Base-by-base conservation (phyloP, 2,888 invertebrate genomes). In the Eristalis arbustorum region DNA sequence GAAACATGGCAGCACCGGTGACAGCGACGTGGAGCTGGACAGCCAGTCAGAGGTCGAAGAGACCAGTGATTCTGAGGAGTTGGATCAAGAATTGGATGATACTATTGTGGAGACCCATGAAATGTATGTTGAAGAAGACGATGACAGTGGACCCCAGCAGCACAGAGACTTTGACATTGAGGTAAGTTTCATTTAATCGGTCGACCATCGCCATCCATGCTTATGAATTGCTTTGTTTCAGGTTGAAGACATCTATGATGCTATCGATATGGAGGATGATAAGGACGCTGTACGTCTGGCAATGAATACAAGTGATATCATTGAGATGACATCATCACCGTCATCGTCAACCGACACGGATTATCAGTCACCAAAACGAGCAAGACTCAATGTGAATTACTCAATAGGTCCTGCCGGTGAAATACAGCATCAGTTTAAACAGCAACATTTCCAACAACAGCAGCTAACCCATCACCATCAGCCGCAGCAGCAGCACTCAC, bases 161-260 rank as follows among this genome's bases (percentile, higher is more conserved):
- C 94, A 94, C 75, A 91, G 93, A 25, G 95, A 94, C 88, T 94
- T 94, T 81, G 95, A 95, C 89, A 94, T 95, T 88, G 95, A 95
- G 92, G 95, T 93, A 83, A 74, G 83, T 61, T 73, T 13, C 4
- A 6, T n/a, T n/a, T 49, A 1, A 31, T 10, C 28, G 18, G 56
- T 34, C n/a, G 23, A 14, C 56, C 6, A 4, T 31, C 6, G 8
- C 31, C 8, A 49, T 4, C 13, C 1, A 71, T 11, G 6, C 42
- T 67, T 6, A 49, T 61, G 14, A 8, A 78, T 84, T 64, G n/a
- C 56, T 25, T 71, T 22, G 3, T 75, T 84, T 34, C 90, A 96
- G 96, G 95, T 96, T 5, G 93, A 95, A 89, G 95, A 95, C 83
- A 93, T 96, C 1, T 97, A 96, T 91, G 96, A 96, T 91, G 95